Percentiles rank a stretch among this genome's conserved stretches.
Conservation (phyloP, 2,888 invertebrate species). For the Drosophila barbarae region DNA sequence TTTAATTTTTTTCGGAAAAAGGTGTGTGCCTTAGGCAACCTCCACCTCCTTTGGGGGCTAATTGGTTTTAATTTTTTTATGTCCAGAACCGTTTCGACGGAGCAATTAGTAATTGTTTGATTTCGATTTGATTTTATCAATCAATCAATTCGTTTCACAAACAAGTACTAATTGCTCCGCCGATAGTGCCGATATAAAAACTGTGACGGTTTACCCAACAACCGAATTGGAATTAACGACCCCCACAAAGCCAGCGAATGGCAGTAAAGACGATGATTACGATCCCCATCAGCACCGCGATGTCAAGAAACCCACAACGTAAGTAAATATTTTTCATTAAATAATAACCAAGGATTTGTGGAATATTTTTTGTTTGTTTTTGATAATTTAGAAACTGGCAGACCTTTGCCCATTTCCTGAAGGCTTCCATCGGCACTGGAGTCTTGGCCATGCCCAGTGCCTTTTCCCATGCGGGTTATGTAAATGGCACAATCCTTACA, state of each 20-base stretch:
- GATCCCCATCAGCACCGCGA: constrained; percentile 89
- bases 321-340: constrained; percentile 66
- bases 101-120: too few species aligned
- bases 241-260: constrained; percentile 26
- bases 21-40: not conserved
- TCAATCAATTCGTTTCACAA: constrained; percentile 32
- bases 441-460: constrained; percentile 96
- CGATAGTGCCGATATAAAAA: constrained; percentile 49
- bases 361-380: not conserved
- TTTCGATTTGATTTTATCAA: constrained; percentile 9
- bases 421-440: constrained; percentile 97
- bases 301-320: constrained; percentile 87
- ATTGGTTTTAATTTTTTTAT: constrained; percentile 17
- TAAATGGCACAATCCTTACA: constrained; percentile 91
- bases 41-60: constrained; percentile 22
- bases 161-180: constrained; percentile 27
- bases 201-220: constrained; percentile 38
- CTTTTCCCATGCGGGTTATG: constrained; percentile 91
- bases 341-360: not conserved
- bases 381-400: constrained; percentile 87
- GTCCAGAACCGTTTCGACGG: not conserved
- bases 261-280: constrained; percentile 81
- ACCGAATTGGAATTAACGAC: constrained; percentile 19
- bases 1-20: not conserved
- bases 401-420: constrained; percentile 94